A percentile compares a stretch with the other conserved stretches of the same genome.
phyloP scores from a whole-genome alignment of 2,888 invertebrate genomes.

The Deilephila elpenor region DNA sequence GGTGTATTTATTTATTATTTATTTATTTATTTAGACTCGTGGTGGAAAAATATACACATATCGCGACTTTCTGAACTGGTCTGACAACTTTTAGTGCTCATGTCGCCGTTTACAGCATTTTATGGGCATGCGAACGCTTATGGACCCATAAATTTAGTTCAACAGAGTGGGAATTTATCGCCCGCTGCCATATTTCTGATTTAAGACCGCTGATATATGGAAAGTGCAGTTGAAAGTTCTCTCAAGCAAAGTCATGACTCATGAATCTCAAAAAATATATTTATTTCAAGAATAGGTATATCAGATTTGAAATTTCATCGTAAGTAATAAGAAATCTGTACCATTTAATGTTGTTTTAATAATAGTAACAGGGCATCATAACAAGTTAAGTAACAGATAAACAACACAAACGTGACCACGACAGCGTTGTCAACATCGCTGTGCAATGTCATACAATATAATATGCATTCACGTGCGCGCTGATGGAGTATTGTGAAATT shows the following conservation, averaged over 20 bases:
- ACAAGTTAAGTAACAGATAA: slow-evolving; percentile 30
- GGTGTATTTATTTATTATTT: too few species aligned
- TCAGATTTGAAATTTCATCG: too few species aligned
- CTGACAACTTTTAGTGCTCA: not conserved
- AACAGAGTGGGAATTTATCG: too few species aligned
- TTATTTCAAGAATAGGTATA: too few species aligned
- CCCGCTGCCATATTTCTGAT: too few species aligned
- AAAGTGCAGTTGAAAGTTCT: too few species aligned
- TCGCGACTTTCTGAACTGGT: slow-evolving; percentile 3
- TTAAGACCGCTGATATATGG: too few species aligned
- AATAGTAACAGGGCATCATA: slow-evolving; percentile 41
- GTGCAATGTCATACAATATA: slow-evolving; percentile 14
- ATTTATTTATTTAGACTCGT: too few species aligned
- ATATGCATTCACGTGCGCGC: slow-evolving; percentile 16
- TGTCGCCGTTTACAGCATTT: not conserved
- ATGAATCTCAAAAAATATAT: too few species aligned
- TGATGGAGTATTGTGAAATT: slow-evolving; percentile 15
- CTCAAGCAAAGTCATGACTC: too few species aligned
- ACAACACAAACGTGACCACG: slow-evolving; percentile 24
- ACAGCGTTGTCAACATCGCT: not conserved
- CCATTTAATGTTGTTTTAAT: not conserved
- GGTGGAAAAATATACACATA: not conserved
- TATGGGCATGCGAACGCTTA: too few species aligned
- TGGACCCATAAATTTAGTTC: too few species aligned
- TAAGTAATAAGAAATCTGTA: not conserved